Base-by-base conservation (phyloP, 2,888 invertebrate species). In the Tetragnatha montana region DNA sequence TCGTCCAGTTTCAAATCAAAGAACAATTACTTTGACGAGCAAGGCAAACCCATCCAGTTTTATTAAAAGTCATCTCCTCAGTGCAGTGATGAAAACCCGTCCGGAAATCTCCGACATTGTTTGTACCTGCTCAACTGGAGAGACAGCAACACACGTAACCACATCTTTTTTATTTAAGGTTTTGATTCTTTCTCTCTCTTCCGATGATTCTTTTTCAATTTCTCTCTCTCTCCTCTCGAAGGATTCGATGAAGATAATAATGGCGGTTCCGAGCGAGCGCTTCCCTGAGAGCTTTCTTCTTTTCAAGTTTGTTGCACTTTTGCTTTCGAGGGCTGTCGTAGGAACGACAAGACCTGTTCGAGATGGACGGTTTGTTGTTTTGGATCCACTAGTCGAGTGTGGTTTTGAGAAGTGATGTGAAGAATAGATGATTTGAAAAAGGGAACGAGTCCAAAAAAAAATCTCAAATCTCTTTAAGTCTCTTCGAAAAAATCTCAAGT, bases 281-380 rank as follows among this genome's bases (percentile, higher is more conserved):
- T n/a, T 60, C 73, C 21, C 75, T 47, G 68, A 50, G 78, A 49
- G 73, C 49, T 12, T 69, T 69, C 12, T 47, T 12, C n/a, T 49
- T 10, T 51, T 47, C 73, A 76, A 81, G 87, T 87, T 87, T 87
- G 87, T 87, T 87, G 87, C 87, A 81, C 87, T 87, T 87, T 69
- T 78, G n/a, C 81, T 87, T 87, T 76, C 87, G 51, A 75, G 76
- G 71, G 74, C 81, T 81, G 87, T 78, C 76, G 81, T 87, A 12
- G 49, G 47, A n/a, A n/a, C n/a, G n/a, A 74, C 60, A 51, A 75
- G 17, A 81, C 19, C 50, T 51, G 76, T 21, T 49, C 19, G 87
- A 81, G 21, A 71, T 81, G 47, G 75, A 14, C 35, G 35, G 21
- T 22, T 73, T 73, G 21, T 21, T 19, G 22, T 71, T 17, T 51